Evolutionary conservation across 2,797 vertebrate genomes (phyloP).

Genomic region (Gastrophryne carolinensis): DNA sequence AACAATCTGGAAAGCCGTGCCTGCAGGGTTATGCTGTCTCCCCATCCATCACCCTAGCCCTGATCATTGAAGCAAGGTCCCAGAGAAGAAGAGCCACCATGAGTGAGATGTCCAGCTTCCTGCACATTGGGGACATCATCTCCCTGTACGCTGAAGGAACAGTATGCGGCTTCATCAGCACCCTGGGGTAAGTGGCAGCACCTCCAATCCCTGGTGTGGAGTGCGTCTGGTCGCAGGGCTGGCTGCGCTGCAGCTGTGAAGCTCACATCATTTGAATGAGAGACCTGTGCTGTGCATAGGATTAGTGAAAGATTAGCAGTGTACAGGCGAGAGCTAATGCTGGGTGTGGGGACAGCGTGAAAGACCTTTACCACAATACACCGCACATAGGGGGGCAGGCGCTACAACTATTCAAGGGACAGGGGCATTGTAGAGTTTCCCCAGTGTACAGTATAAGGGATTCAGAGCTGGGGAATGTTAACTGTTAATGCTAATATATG

Average conservation of each 20-base stretch:
- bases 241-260: background rate
- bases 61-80: background rate
- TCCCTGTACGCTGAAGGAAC: conserved; percentile 93
- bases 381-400: too few relatives aligned
- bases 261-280: background rate
- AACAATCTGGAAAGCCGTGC: too few relatives aligned
- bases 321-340: background rate
- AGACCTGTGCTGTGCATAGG: background rate
- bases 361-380: too few relatives aligned
- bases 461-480: too few relatives aligned
- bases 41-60: background rate
- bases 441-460: too few relatives aligned
- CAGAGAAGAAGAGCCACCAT: conserved; percentile 65
- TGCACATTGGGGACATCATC: conserved; percentile 94
- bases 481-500: too few relatives aligned
- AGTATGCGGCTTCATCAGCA: conserved; percentile 97
- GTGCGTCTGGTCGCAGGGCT: background rate
- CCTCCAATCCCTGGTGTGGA: background rate
- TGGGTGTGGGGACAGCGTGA: background rate
- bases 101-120: conserved; percentile 94
- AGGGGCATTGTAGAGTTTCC: too few relatives aligned
- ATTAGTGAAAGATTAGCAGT: background rate
- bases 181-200: conserved; percentile 80
- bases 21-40: background rate
- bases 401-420: too few relatives aligned